Percentiles rank a stretch among this genome's conserved stretches.
These are phyloP conservation scores for roundworm (Caenorhabditis elegans) DNA, from an alignment of 1,140 invertebrate species.

Conservation along the genomic window WBcel235 BX284606.5:3026001-3026500, in stretches of 20 bases:
- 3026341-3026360: slow-evolving; percentile 50
- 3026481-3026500: slow-evolving; percentile 39
- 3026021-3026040: slow-evolving; percentile 69
- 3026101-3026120: slow-evolving; percentile 38
- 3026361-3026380: slow-evolving; percentile 50
- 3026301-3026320: slow-evolving; percentile 67
- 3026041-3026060: slow-evolving; percentile 69
- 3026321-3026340: slow-evolving; percentile 48
- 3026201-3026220: slow-evolving; percentile 68
- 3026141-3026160: slow-evolving; percentile 12
- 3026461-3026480: slow-evolving; percentile 41
- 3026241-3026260: not conserved
- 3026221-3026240: slow-evolving; percentile 57
- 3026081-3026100: slow-evolving; percentile 58
- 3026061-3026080: not conserved
- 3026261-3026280: slow-evolving; percentile 67
- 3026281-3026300: slow-evolving; percentile 70
- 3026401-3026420: slow-evolving; percentile 49
- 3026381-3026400: slow-evolving; percentile 41
- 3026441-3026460: slow-evolving; percentile 46
- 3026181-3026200: slow-evolving; percentile 68
- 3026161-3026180: slow-evolving; percentile 69
- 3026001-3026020: slow-evolving; percentile 71
- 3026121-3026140: slow-evolving; percentile 1
- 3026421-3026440: slow-evolving; percentile 52